A percentile compares a stretch with the other conserved stretches of the same genome.
Conservation (phyloP, 2,888 invertebrate species). For the Antheraea yamamai region DNA sequence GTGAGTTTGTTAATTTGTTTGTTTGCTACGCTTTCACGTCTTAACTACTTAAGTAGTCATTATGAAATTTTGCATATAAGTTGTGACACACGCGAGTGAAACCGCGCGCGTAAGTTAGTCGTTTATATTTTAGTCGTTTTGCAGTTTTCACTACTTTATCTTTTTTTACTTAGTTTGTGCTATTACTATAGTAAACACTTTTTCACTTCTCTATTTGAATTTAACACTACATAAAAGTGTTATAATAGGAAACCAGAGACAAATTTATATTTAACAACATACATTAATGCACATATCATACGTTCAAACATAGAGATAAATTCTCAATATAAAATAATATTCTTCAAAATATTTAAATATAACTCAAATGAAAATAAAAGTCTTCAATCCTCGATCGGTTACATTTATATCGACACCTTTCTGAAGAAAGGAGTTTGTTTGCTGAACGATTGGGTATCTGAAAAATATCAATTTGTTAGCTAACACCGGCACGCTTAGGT, state of each 20-base stretch:
- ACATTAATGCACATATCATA: too few relatives aligned
- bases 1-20: too few relatives aligned
- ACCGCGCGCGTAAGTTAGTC: too few relatives aligned
- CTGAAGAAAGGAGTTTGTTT: slow-evolving; percentile 48
- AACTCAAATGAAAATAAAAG: not conserved
- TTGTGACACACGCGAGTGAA: too few relatives aligned
- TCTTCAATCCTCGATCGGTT: slow-evolving; percentile 18
- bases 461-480: slow-evolving; percentile 75
- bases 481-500: slow-evolving; percentile 60
- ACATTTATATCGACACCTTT: slow-evolving; percentile 30
- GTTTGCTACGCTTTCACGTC: too few relatives aligned
- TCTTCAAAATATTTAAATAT: not conserved
- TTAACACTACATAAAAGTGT: too few relatives aligned
- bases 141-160: not conserved
- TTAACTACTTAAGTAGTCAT: too few relatives aligned
- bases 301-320: not conserved
- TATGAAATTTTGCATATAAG: too few relatives aligned
- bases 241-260: too few relatives aligned
- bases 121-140: not conserved
- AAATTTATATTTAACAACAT: too few relatives aligned
- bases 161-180: not conserved
- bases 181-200: too few relatives aligned
- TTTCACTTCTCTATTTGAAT: too few relatives aligned
- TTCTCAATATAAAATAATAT: not conserved
- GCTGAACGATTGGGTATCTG: slow-evolving; percentile 52